phyloP scores from a whole-genome alignment of 2,888 invertebrate genomes.

The Leucoma salicis region DNA sequence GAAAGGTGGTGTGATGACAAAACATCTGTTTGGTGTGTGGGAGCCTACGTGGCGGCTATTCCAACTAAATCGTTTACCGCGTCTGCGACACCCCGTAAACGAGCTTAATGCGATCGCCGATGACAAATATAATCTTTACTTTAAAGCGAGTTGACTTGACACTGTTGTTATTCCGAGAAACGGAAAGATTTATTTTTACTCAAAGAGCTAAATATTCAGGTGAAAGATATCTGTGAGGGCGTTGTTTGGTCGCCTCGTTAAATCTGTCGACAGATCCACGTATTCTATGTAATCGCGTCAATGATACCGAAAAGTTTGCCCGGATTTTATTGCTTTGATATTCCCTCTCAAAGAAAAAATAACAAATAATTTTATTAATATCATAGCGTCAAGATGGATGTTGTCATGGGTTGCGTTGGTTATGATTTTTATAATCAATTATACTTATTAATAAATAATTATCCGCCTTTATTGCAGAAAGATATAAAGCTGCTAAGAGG shows the following conservation, averaged over 20 bases:
- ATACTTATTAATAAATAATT: not conserved
- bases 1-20: slow-evolving; percentile 58
- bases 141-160: slow-evolving; percentile 73
- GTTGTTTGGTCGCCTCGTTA: slow-evolving; percentile 70
- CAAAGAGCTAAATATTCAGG: slow-evolving; percentile 80
- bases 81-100: slow-evolving; percentile 67
- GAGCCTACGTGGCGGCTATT: slow-evolving; percentile 49
- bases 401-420: slow-evolving; percentile 9
- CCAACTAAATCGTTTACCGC: slow-evolving; percentile 67
- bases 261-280: slow-evolving; percentile 65
- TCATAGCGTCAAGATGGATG: slow-evolving; percentile 20
- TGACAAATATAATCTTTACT: slow-evolving; percentile 81
- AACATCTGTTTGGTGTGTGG: slow-evolving; percentile 69
- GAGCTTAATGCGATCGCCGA: slow-evolving; percentile 69
- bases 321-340: slow-evolving; percentile 71
- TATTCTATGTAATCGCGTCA: slow-evolving; percentile 79
- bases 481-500: slow-evolving; percentile 3
- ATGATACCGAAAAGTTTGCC: slow-evolving; percentile 70
- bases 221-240: slow-evolving; percentile 76
- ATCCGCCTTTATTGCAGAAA: not conserved
- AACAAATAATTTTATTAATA: slow-evolving; percentile 64
- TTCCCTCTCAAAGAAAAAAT: slow-evolving; percentile 67
- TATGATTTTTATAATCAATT: slow-evolving; percentile 6
- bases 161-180: slow-evolving; percentile 79
- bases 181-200: slow-evolving; percentile 77